A percentile compares a stretch with the other conserved stretches of the same genome.
These are phyloP conservation scores for Drosophila busckii DNA, from an alignment of 1,140 invertebrate species.

Conservation along the genomic window DNA sequence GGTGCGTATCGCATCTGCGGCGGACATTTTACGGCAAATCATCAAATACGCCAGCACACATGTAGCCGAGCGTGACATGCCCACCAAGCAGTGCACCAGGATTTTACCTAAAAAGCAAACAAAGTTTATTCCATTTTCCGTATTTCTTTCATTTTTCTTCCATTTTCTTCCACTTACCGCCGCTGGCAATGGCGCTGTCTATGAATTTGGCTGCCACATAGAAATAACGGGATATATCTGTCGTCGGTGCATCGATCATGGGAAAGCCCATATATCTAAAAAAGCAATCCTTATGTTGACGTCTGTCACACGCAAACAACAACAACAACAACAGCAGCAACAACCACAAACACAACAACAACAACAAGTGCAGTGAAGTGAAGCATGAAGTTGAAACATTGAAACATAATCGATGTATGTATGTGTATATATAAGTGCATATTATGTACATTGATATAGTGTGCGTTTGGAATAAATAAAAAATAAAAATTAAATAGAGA, in stretches of 20 bases:
- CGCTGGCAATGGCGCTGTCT: constrained; percentile 84
- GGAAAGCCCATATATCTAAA: constrained; percentile 88
- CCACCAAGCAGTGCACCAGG: constrained; percentile 89
- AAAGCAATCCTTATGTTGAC: constrained; percentile 75
- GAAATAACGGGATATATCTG: constrained; percentile 89
- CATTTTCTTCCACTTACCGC: constrained; percentile 81
- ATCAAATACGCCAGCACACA: constrained; percentile 90
- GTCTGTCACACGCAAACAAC: constrained; percentile 43
- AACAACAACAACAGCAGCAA: constrained; percentile 41
- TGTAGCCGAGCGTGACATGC: constrained; percentile 89
- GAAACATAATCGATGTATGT: constrained; percentile 4
- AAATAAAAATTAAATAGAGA: constrained; percentile 31
- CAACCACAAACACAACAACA: constrained; percentile 18
- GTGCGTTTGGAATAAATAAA: constrained; percentile 16
- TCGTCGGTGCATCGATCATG: constrained; percentile 86
- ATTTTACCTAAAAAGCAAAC: constrained; percentile 83
- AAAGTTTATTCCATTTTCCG: neutral
- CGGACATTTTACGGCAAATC: constrained; percentile 88
- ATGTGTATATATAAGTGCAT: neutral
- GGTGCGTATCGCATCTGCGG: constrained; percentile 85
- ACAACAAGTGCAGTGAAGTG: constrained; percentile 28
- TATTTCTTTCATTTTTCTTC: neutral
- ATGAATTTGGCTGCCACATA: constrained; percentile 89
- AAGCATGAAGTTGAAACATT: constrained; percentile 17
- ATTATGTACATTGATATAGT: constrained; percentile 2